Evolutionary conservation across 2,113 vertebrate genomes (phyloP), one percentile per base, ranked within the genome.

Genomic region (Pantherophis guttatus): DNA sequence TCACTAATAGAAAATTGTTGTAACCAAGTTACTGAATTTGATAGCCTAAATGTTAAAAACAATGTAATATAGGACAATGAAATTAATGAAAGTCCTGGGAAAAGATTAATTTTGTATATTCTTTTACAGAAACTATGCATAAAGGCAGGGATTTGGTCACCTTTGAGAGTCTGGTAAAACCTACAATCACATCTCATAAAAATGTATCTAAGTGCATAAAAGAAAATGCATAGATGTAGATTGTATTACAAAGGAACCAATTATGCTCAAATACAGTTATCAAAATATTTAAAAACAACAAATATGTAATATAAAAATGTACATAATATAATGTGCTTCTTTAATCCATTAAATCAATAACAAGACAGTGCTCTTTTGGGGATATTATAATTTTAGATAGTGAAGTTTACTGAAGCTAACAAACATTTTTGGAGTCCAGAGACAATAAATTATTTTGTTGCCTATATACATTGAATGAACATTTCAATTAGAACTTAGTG

Each of bases 1-100:
- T 93, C 29, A 86, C 6, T 92, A 95, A 90, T 93, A 86, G 29
- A 90, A 3, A 33, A 48, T 92, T 93, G 55, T 11, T 48, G 94
- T 81, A 55, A 19, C 3, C 0, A 0, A 21, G 17, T 91, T 6
- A 1, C 0, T 93, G 86, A 1, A 94, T 94, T 93, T 19, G 7
- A 94, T 93, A 39, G 15, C 94, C 5, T 4, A 48, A 29, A 0
- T 48, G 8, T 91, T 13, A 33, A 70, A 58, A 90, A 39, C 48
- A 70, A 70, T 75, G n/a, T 91, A 75, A 92, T 62, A 93, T 87
- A 65, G 0, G 21, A 10, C 48, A 93, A 86, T 17, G 70, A 81
- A 81, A 81, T 81, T 33, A 39, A 81, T 81, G 33, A 39, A 39
- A 81, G 70, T 39, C 70, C 33, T 81, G 75, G 13, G 57, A 4